Percentiles rank a stretch among this genome's conserved stretches.
Evolutionary conservation across 2,797 vertebrate genomes (phyloP).

Genomic region (Lycodopsis pacificus): DNA sequence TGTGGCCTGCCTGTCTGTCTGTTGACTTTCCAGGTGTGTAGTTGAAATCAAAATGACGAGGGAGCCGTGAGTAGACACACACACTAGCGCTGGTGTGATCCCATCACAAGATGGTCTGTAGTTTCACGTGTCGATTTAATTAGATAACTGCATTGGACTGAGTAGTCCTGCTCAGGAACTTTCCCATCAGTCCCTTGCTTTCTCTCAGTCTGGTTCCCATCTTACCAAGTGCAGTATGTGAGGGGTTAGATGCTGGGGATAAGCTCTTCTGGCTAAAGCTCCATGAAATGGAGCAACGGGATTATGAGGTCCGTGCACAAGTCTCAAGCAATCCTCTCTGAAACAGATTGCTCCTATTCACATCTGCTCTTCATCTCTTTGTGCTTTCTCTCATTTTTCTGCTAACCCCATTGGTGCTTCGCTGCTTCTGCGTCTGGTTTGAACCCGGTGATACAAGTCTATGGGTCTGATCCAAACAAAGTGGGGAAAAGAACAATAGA

Average conservation of each 20-base stretch:
- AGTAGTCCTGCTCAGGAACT: slow-evolving; percentile 36
- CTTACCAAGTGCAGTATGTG: slow-evolving; percentile 89
- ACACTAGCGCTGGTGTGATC: not conserved
- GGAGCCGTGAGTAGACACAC: too few species aligned
- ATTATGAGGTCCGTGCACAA: slow-evolving; percentile 86
- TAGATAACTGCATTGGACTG: slow-evolving; percentile 37
- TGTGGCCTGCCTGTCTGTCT: too few species aligned
- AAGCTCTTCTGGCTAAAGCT: slow-evolving; percentile 87
- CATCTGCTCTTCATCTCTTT: slow-evolving; percentile 63
- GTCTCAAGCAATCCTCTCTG: slow-evolving; percentile 76
- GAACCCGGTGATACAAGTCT: too few species aligned
- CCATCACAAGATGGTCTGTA: not conserved
- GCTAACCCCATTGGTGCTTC: slow-evolving; percentile 6
- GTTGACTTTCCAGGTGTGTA: too few species aligned
- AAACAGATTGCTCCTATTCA: slow-evolving; percentile 57
- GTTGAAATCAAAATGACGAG: too few species aligned
- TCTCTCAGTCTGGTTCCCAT: slow-evolving; percentile 85
- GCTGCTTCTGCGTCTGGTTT: too few species aligned
- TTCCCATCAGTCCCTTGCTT: slow-evolving; percentile 54
- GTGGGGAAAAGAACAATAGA: too few species aligned
- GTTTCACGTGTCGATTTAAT: slow-evolving; percentile 31
- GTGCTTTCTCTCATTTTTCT: slow-evolving; percentile 34
- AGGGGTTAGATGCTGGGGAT: slow-evolving; percentile 85
- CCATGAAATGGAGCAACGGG: slow-evolving; percentile 92
- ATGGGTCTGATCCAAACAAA: too few species aligned